Conservation (phyloP, 2,797 vertebrate genomes). For the Arrhamphus sclerolepis region DNA sequence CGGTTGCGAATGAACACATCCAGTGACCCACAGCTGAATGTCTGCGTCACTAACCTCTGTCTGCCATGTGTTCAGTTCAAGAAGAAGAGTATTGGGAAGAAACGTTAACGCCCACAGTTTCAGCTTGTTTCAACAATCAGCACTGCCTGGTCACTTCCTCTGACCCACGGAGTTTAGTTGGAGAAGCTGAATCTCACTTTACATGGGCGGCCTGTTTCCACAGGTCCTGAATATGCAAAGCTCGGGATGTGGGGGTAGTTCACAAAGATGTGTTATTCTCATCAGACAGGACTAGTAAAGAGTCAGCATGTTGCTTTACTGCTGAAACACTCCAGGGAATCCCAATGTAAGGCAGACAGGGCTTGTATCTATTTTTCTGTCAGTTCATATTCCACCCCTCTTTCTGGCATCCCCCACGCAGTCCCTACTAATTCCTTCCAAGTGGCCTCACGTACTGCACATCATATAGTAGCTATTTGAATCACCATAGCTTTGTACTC, state of each 20-base stretch:
- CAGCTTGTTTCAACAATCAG: slow-evolving; percentile 52
- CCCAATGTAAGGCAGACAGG: slow-evolving; percentile 68
- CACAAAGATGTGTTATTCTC: slow-evolving; percentile 79
- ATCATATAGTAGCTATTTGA: slow-evolving; percentile 47
- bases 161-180: slow-evolving; percentile 33
- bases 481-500: slow-evolving; percentile 51
- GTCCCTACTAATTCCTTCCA: slow-evolving; percentile 46
- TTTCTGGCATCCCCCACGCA: slow-evolving; percentile 57
- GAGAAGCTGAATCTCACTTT: slow-evolving; percentile 44
- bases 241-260: slow-evolving; percentile 59
- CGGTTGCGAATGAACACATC: slow-evolving; percentile 28
- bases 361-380: slow-evolving; percentile 72
- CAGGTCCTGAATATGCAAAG: slow-evolving; percentile 51
- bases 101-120: slow-evolving; percentile 42
- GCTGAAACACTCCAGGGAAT: slow-evolving; percentile 64
- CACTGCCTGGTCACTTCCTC: slow-evolving; percentile 42
- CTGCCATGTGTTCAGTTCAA: slow-evolving; percentile 5
- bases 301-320: slow-evolving; percentile 81
- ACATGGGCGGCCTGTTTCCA: slow-evolving; percentile 45
- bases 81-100: slow-evolving; percentile 13
- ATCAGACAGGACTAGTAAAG: slow-evolving; percentile 75
- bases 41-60: slow-evolving; percentile 1
- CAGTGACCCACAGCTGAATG: slow-evolving; percentile 16
- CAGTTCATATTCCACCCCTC: slow-evolving; percentile 61
- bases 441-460: slow-evolving; percentile 39